Percentiles rank a stretch among this genome's conserved stretches.
Evolutionary conservation across 2,797 vertebrate species (phyloP).

Genomic region (Synanceia verrucosa): DNA sequence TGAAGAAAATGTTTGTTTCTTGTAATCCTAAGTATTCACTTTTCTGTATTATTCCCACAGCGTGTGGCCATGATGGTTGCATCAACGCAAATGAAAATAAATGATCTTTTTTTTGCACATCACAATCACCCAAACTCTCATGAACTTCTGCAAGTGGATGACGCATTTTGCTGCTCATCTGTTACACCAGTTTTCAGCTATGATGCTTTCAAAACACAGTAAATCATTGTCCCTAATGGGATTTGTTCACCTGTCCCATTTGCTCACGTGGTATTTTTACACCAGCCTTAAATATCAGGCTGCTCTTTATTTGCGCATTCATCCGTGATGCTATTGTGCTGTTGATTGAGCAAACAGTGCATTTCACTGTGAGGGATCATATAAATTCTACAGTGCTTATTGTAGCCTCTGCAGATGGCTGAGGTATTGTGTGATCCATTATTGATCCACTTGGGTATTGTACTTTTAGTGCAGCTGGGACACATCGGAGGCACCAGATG

Average conservation of each 20-base stretch:
- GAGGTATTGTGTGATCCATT: constrained; percentile 49
- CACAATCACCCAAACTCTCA: neutral
- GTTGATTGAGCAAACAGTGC: constrained; percentile 54
- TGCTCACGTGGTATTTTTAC: constrained; percentile 3
- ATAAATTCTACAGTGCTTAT: constrained; percentile 44
- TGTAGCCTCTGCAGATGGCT: constrained; percentile 56
- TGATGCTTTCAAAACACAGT: neutral
- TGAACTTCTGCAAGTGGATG: neutral
- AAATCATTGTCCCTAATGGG: neutral
- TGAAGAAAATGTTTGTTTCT: neutral
- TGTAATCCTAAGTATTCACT: neutral
- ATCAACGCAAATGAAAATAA: constrained; percentile 40
- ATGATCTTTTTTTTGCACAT: constrained; percentile 24
- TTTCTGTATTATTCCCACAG: neutral
- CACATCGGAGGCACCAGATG: constrained; percentile 44
- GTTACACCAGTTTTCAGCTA: neutral
- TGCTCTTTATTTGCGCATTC: constrained; percentile 32
- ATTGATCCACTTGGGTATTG: constrained; percentile 67
- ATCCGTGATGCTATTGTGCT: constrained; percentile 20
- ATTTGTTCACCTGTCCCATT: constrained; percentile 9
- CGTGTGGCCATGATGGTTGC: neutral
- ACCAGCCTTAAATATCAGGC: constrained; percentile 4
- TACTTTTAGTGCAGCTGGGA: constrained; percentile 51
- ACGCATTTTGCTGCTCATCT: neutral
- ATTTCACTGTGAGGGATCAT: constrained; percentile 28